phyloP scores from a whole-genome alignment of 2,888 invertebrate genomes.

The Pachycephus smyrnensis region DNA sequence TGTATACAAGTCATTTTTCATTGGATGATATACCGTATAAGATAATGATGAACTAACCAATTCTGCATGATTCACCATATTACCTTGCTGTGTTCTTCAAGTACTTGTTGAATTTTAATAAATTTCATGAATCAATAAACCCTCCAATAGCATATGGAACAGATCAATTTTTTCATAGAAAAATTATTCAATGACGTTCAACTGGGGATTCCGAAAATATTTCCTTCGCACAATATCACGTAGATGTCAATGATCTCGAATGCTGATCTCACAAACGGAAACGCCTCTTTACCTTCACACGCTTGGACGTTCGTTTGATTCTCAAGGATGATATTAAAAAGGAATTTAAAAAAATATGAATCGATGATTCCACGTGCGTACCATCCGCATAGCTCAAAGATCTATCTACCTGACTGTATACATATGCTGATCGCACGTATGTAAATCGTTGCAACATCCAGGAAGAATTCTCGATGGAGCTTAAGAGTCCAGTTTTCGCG shows the following conservation, averaged over 20 bases:
- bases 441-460: conserved; percentile 30
- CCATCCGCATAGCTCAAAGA: neutral
- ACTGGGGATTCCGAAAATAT: neutral
- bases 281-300: neutral
- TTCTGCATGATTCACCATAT: neutral
- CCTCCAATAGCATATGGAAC: neutral
- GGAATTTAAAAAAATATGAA: neutral
- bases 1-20: neutral
- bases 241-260: neutral
- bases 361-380: neutral
- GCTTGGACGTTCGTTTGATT: neutral
- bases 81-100: neutral
- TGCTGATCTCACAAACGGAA: neutral
- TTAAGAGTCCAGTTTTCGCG: conserved; percentile 37
- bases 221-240: neutral
- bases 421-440: neutral
- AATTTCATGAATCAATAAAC: neutral
- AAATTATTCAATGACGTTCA: neutral
- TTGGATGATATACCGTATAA: neutral
- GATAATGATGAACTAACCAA: neutral
- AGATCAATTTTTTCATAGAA: neutral
- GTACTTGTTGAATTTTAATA: neutral
- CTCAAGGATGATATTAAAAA: neutral
- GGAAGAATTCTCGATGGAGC: conserved; percentile 42
- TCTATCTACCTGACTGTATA: neutral